Evolutionary conservation across 2,888 invertebrate species (phyloP).

Genomic region (Elegia similella): DNA sequence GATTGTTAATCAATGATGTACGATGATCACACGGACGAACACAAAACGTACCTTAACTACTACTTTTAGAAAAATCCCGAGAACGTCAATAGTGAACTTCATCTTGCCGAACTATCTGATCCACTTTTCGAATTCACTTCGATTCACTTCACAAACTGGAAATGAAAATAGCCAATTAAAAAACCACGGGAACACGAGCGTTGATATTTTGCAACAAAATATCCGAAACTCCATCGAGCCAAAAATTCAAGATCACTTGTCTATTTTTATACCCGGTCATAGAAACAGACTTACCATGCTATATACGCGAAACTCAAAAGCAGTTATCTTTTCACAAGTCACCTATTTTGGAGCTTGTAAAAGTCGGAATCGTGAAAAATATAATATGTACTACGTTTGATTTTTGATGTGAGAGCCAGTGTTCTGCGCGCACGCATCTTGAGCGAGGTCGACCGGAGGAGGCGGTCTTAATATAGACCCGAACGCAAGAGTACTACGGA

Average conservation of each 20-base stretch:
- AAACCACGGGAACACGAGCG: conserved; percentile 26
- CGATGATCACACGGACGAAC: neutral
- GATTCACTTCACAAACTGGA: conserved; percentile 66
- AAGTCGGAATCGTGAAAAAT: conserved; percentile 65
- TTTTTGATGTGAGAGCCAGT: conserved; percentile 60
- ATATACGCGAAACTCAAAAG: conserved; percentile 16
- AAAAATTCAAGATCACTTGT: conserved; percentile 38
- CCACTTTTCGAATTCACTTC: conserved; percentile 46
- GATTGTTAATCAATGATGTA: neutral
- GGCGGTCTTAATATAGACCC: conserved; percentile 76
- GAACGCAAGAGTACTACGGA: conserved; percentile 59
- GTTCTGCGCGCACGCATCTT: conserved; percentile 67
- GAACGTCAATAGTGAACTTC: conserved; percentile 77
- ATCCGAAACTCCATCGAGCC: conserved; percentile 23
- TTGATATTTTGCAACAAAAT: conserved; percentile 29
- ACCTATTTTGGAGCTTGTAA: conserved; percentile 41
- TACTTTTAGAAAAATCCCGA: conserved; percentile 77
- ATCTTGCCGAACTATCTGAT: conserved; percentile 47
- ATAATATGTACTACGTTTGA: conserved; percentile 76
- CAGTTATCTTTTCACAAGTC: conserved; percentile 28
- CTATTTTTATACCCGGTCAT: conserved; percentile 37
- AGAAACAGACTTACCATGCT: conserved; percentile 46
- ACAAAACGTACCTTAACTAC: conserved; percentile 69
- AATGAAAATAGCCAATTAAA: conserved; percentile 49
- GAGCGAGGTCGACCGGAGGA: conserved; percentile 63